phyloP scores from a whole-genome alignment of 2,113 vertebrate species.

The Tragelaphus imberbis region DNA sequence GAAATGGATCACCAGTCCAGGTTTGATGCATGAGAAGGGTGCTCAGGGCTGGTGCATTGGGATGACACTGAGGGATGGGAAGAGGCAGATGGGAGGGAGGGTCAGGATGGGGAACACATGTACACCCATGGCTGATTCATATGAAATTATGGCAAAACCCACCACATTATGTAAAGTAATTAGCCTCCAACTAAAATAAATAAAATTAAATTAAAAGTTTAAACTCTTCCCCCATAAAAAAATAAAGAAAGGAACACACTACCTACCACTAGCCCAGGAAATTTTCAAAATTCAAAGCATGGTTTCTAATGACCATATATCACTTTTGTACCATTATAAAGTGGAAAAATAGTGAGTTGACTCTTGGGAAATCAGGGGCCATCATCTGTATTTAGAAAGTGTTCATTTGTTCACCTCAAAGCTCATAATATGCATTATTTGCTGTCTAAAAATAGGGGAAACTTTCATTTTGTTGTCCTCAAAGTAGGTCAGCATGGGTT shows the following conservation, averaged over 20 bases:
- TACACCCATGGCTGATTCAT: no score
- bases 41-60: no score
- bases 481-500: background rate
- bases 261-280: background rate
- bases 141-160: no score
- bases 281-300: background rate
- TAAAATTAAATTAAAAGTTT: no score
- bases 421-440: background rate
- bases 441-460: background rate
- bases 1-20: no score
- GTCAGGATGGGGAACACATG: no score
- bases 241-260: background rate
- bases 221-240: no score
- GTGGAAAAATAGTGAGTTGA: background rate
- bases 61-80: no score
- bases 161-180: no score
- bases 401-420: background rate
- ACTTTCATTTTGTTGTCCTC: background rate
- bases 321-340: background rate
- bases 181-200: no score
- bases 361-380: background rate
- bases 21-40: no score
- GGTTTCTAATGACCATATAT: background rate
- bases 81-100: no score
- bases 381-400: slow-evolving; percentile 6